These are phyloP conservation scores for Tetrax tetrax DNA, from an alignment of 2,113 vertebrate genomes.

Conservation along the genomic window DNA sequence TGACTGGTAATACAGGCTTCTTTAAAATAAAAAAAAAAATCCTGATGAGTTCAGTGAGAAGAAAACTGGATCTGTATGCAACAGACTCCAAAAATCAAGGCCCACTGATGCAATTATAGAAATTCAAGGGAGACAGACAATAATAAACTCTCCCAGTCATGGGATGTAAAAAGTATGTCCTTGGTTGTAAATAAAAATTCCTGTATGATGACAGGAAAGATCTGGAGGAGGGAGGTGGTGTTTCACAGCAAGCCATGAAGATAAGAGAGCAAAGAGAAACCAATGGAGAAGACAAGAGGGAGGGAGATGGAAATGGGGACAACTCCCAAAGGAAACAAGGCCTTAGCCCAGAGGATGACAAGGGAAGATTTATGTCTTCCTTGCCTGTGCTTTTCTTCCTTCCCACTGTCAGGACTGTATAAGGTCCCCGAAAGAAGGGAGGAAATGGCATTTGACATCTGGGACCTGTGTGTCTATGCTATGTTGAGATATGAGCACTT, in stretches of 20 bases:
- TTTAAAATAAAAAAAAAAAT: neutral
- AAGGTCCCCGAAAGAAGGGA: neutral
- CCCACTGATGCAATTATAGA: neutral
- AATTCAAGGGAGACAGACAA: neutral
- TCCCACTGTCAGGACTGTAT: neutral
- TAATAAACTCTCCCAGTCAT: neutral
- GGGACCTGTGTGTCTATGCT: neutral
- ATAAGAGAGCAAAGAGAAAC: neutral
- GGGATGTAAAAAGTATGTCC: neutral
- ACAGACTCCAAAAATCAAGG: neutral
- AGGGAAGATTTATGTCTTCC: constrained; percentile 42
- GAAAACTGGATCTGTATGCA: neutral
- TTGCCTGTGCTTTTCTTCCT: neutral
- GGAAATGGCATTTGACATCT: neutral
- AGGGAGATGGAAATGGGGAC: neutral
- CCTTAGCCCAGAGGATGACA: neutral
- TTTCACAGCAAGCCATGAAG: neutral
- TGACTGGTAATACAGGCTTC: neutral
- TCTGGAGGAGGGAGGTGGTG: neutral
- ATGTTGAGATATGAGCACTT: neutral
- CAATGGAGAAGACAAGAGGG: neutral
- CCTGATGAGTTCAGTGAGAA: neutral
- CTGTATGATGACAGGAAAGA: neutral
- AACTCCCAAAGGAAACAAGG: neutral
- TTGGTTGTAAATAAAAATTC: neutral